Conservation (phyloP, 2,113 vertebrate species). For the Astatoreochromis straeleni region DNA sequence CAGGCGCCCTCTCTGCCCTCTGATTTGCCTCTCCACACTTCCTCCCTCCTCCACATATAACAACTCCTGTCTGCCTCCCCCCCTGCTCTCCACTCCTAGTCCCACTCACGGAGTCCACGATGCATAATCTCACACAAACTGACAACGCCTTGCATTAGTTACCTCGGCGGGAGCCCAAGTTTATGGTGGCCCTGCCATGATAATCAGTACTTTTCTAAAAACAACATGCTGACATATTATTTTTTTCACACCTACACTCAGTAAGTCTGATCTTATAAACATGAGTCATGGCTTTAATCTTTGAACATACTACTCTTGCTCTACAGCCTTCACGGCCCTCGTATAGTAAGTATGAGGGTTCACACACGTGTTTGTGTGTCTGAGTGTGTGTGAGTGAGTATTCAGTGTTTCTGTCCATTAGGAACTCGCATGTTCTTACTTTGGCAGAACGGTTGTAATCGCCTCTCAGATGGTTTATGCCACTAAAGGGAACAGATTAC, state of each 20-base stretch:
- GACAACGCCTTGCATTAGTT: constrained; percentile 50
- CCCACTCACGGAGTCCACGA: constrained; percentile 28
- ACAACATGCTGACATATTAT: background rate
- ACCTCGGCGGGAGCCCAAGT: constrained; percentile 38
- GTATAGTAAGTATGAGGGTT: background rate
- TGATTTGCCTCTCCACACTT: constrained; percentile 20
- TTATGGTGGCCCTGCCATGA: constrained; percentile 30
- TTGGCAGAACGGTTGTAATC: constrained; percentile 66
- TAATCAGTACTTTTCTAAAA: constrained; percentile 24
- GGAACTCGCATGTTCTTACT: constrained; percentile 57
- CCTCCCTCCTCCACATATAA: background rate
- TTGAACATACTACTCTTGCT: background rate
- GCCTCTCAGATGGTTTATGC: constrained; percentile 69
- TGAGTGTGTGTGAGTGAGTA: constrained; percentile 20
- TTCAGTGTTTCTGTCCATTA: constrained; percentile 50
- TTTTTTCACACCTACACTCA: background rate
- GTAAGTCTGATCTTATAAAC: background rate
- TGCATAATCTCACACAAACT: constrained; percentile 56
- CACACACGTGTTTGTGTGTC: constrained; percentile 8
- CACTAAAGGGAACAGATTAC: constrained; percentile 69
- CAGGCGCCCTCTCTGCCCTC: background rate
- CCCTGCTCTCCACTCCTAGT: background rate
- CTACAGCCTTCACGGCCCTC: background rate
- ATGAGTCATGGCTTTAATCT: background rate
- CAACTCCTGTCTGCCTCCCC: background rate